Percentiles rank a stretch among this genome's conserved stretches.
phyloP scores from a whole-genome alignment of 1,140 invertebrate genomes.

The Amphibalanus amphitrite region DNA sequence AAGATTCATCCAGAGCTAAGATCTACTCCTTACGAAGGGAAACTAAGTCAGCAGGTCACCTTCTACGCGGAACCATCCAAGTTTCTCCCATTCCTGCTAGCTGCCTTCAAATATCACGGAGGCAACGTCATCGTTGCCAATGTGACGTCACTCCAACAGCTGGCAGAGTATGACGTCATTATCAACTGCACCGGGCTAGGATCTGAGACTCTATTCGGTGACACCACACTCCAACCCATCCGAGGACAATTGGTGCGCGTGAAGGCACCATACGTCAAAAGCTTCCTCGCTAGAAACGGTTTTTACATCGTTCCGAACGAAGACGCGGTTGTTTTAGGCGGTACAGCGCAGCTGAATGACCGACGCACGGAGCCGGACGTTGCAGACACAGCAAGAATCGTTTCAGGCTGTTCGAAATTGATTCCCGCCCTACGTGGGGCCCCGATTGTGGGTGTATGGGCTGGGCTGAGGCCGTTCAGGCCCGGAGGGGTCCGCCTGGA shows the following conservation, averaged over 20 bases:
- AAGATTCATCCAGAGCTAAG: too few relatives aligned
- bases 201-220: slow-evolving; percentile 16
- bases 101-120: slow-evolving; percentile 10
- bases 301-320: neutral
- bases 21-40: too few relatives aligned
- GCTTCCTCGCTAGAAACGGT: neutral
- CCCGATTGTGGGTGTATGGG: slow-evolving; percentile 22
- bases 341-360: slow-evolving; percentile 22
- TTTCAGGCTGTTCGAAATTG: slow-evolving; percentile 20
- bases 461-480: slow-evolving; percentile 23
- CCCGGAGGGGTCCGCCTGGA: slow-evolving; percentile 20
- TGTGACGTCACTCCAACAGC: slow-evolving; percentile 10
- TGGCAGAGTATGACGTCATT: slow-evolving; percentile 17
- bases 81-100: slow-evolving; percentile 16
- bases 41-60: neutral
- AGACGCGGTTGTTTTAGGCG: slow-evolving; percentile 25
- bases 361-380: slow-evolving; percentile 22
- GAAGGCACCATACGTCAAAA: neutral
- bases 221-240: slow-evolving; percentile 17
- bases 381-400: slow-evolving; percentile 22
- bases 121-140: neutral
- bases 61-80: slow-evolving; percentile 13
- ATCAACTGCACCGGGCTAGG: slow-evolving; percentile 22
- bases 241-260: slow-evolving; percentile 22
- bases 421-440: slow-evolving; percentile 23